Conservation (phyloP, 1,140 invertebrate genomes). For the Galleria mellonella region DNA sequence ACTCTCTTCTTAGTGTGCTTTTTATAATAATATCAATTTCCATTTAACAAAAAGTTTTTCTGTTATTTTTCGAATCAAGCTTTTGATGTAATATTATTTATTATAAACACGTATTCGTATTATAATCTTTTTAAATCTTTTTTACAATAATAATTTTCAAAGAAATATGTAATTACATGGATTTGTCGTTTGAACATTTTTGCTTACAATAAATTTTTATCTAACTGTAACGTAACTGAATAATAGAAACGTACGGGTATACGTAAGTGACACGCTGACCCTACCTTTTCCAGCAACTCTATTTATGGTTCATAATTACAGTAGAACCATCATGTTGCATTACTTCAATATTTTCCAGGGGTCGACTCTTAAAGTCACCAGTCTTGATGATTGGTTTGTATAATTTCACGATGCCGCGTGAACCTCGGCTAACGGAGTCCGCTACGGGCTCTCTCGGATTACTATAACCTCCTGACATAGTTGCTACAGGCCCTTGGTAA, state of each 20-base stretch:
- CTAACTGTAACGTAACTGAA: too few species aligned
- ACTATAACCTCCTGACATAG: conserved; percentile 62
- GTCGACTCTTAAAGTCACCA: conserved; percentile 48
- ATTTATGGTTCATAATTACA: conserved; percentile 1
- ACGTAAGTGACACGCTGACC: background rate
- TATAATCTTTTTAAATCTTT: too few species aligned
- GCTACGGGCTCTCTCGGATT: conserved; percentile 29
- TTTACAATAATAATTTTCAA: too few species aligned
- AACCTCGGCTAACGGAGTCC: conserved; percentile 48
- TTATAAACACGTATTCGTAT: too few species aligned
- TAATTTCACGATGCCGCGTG: conserved; percentile 53
- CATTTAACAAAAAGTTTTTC: too few species aligned
- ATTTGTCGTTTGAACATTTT: too few species aligned
- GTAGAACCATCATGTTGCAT: background rate
- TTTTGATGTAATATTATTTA: too few species aligned
- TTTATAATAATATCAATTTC: too few species aligned
- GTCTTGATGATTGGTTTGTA: conserved; percentile 47
- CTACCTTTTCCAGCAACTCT: background rate
- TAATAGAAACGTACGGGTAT: conserved; percentile 12
- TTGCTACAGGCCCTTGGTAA: conserved; percentile 43
- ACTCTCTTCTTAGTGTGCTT: too few species aligned
- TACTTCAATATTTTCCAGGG: conserved; percentile 14
- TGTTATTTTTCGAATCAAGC: too few species aligned
- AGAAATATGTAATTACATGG: too few species aligned
- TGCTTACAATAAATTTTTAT: too few species aligned